Conservation (phyloP, 2,113 vertebrate species). For the Struthidea cinerea region DNA sequence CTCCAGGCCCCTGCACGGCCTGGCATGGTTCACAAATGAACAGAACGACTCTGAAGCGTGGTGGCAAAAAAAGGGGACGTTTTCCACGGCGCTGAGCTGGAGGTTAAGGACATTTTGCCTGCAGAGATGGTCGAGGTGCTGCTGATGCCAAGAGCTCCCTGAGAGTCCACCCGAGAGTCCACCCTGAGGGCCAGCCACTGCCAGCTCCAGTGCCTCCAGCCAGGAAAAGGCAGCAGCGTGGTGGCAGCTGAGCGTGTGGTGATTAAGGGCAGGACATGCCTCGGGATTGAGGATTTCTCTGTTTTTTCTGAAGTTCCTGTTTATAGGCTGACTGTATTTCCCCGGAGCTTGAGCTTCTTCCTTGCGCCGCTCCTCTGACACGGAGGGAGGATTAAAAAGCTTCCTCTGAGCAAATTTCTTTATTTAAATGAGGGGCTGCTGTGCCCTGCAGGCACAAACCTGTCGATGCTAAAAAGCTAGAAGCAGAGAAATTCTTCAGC, state of each 20-base stretch:
- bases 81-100: neutral
- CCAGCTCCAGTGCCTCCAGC: neutral
- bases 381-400: neutral
- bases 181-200: neutral
- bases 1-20: neutral
- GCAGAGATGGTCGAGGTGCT: neutral
- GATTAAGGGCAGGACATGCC: constrained; percentile 41
- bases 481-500: too few relatives aligned
- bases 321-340: constrained; percentile 35
- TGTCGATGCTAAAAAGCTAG: too few relatives aligned
- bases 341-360: constrained; percentile 25
- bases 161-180: neutral
- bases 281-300: neutral
- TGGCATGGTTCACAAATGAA: accelerated
- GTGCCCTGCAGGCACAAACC: neutral
- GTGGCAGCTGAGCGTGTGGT: neutral
- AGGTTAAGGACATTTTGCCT: neutral
- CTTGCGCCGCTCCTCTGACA: neutral
- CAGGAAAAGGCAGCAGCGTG: neutral
- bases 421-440: neutral
- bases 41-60: accelerated
- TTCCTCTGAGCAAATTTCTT: constrained; percentile 38
- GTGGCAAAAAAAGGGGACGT: neutral
- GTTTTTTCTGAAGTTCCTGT: constrained; percentile 21
- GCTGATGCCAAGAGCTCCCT: neutral